Percentiles rank a stretch among this genome's conserved stretches.
Evolutionary conservation across 2,113 vertebrate species (phyloP).

Genomic region (Sturnira hondurensis): DNA sequence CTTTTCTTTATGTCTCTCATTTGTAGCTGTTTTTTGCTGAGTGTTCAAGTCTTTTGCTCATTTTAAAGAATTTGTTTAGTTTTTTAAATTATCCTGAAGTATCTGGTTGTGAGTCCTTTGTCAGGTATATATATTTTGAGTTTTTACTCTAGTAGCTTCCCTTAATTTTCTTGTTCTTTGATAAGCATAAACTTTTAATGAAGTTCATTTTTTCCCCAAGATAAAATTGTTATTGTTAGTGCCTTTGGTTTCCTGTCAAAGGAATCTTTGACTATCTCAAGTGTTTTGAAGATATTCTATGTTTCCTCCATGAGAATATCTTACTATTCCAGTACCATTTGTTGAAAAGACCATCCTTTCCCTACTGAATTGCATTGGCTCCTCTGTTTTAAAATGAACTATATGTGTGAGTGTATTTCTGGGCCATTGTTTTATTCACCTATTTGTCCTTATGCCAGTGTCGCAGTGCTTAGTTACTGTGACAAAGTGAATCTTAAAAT

Average conservation of each 20-base stretch:
- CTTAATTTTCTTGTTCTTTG: not conserved
- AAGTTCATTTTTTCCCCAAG: not conserved
- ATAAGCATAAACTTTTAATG: not conserved
- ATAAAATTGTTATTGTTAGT: not conserved
- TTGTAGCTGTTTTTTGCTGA: not conserved
- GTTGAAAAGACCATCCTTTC: not conserved
- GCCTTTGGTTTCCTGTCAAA: not conserved
- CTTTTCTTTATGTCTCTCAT: too few species aligned
- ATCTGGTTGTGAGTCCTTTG: not conserved
- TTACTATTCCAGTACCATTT: not conserved
- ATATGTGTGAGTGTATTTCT: not conserved
- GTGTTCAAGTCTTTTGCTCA: not conserved
- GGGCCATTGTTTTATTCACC: not conserved
- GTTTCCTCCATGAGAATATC: not conserved
- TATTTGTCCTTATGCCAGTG: not conserved
- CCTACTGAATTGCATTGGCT: not conserved
- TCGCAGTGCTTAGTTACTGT: not conserved
- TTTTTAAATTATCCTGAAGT: not conserved
- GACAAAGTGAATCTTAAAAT: constrained; percentile 13
- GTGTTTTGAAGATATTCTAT: not conserved
- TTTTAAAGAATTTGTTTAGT: not conserved
- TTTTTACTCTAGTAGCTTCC: not conserved
- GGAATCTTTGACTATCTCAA: not conserved
- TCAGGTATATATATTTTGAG: not conserved
- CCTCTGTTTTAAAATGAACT: not conserved